Conservation (phyloP, 2,113 vertebrate species). For the Semnornis frantzii region DNA sequence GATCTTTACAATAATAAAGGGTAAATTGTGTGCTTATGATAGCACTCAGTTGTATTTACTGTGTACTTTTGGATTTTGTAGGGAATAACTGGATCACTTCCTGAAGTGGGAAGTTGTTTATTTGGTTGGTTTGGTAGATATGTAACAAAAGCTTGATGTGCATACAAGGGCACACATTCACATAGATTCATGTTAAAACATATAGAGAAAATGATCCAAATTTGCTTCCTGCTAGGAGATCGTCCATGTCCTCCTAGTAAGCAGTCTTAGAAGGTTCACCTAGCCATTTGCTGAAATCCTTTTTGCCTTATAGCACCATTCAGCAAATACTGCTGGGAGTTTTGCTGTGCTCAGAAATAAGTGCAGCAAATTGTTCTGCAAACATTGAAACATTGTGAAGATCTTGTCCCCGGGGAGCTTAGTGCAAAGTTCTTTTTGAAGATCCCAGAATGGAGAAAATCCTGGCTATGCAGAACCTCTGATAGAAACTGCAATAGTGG, state of each 20-base stretch:
- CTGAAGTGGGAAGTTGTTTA: neutral
- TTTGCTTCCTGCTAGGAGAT: neutral
- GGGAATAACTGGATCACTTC: neutral
- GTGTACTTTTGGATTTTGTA: neutral
- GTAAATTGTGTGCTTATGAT: neutral
- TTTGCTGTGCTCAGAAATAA: neutral
- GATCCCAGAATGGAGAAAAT: conserved; percentile 41
- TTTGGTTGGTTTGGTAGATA: neutral
- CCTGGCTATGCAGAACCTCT: conserved; percentile 33
- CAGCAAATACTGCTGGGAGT: neutral
- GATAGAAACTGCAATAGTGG: neutral
- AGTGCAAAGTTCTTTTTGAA: conserved; percentile 40
- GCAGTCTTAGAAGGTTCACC: neutral
- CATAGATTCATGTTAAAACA: neutral
- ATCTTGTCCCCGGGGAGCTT: neutral
- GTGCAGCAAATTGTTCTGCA: neutral
- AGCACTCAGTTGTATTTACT: neutral
- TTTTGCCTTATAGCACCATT: neutral
- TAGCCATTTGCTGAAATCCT: neutral
- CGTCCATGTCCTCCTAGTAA: neutral
- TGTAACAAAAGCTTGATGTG: neutral
- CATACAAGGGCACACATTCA: neutral
- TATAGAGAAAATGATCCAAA: neutral
- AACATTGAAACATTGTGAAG: neutral
- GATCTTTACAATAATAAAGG: neutral